Evolutionary conservation across 2,888 invertebrate genomes (phyloP), one percentile per base, ranked within the genome.

Genomic region (Athripsodes cinereus): DNA sequence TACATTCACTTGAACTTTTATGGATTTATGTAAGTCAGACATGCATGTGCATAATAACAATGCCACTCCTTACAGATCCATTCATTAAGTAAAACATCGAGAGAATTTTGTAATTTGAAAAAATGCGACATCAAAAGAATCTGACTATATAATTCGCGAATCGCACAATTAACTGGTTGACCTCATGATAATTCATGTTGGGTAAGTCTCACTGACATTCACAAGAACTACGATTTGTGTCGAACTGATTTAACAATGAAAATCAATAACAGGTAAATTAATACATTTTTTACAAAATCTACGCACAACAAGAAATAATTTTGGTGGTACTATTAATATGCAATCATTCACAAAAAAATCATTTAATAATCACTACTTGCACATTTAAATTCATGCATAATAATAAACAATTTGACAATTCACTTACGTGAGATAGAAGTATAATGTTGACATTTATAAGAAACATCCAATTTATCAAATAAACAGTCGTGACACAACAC

Each of bases 391-490:
- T n/a, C 5, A 40, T 16, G 16, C 40, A 40, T 40, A 40, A 40
- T 40, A 40, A 40, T 40, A 40, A 40, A 40, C 40, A 40, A 40
- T 40, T 40, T 40, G 40, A 40, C 40, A 40, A 40, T 40, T 40
- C n/a, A 3, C 40, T 40, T 40, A 40, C 40, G 13, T 16, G 40
- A 40, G 13, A n/a, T 40, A n/a, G 13, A 40, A n/a, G 40, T 40
- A 13, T 5, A 13, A 13, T 40, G 13, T 40, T 40, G 40, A 40
- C 40, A 40, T 40, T 40, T 13, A 16, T 8, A 40, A 3, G 16
- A 16, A 16, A 40, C 13, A 40, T 8, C 40, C 2, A 40, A 16
- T 40, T 8, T 5, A 40, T 16, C 13, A 2, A 40, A n/a, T 3
- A 40, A 40, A 31, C 11, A 11, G 2, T n/a, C 3, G 16, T 40